Percentiles rank a stretch among this genome's conserved stretches.
These are phyloP conservation scores for Paragorgia papillata DNA, from an alignment of 92 coral and sea anemone genomes.

Conservation along the genomic window DNA sequence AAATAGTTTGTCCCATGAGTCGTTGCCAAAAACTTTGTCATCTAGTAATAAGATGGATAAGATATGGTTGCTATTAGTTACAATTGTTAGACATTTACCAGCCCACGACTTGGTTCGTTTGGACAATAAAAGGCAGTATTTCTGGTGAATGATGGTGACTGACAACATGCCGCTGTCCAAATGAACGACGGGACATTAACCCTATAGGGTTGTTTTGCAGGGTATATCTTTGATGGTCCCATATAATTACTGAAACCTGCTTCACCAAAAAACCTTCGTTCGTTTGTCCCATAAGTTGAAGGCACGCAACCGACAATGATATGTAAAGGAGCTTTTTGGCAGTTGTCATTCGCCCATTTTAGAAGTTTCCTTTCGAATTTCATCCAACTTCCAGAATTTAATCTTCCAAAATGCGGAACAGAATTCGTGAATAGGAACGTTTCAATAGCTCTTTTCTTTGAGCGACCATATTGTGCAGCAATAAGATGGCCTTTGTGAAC, in stretches of 20 bases:
- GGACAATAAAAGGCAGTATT: conserved; percentile 7
- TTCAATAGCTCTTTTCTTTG: neutral
- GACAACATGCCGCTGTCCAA: too few relatives aligned
- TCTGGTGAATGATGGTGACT: neutral
- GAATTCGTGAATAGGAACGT: conserved; percentile 62
- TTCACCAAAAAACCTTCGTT: conserved; percentile 48
- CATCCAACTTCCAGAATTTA: conserved; percentile 42
- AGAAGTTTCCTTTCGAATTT: conserved; percentile 17
- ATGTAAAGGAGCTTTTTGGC: conserved; percentile 48
- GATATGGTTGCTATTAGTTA: too few relatives aligned
- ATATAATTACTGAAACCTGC: conserved; percentile 65
- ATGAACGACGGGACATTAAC: too few relatives aligned
- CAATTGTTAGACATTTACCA: too few relatives aligned
- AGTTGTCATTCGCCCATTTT: conserved; percentile 44
- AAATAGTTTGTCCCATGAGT: neutral
- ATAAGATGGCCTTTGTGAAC: conserved; percentile 54
- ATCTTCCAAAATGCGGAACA: conserved; percentile 57
- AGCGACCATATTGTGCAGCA: conserved; percentile 43
- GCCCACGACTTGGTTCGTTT: too few relatives aligned
- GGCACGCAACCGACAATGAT: conserved; percentile 59
- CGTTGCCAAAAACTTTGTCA: too few relatives aligned
- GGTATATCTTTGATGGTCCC: too few relatives aligned
- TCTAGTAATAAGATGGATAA: too few relatives aligned
- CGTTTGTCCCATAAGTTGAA: conserved; percentile 40
- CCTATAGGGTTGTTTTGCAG: too few relatives aligned